Percentiles rank a stretch among this genome's conserved stretches.
Conservation (phyloP, 2,888 invertebrate species). For the Nemurella pictetii region DNA sequence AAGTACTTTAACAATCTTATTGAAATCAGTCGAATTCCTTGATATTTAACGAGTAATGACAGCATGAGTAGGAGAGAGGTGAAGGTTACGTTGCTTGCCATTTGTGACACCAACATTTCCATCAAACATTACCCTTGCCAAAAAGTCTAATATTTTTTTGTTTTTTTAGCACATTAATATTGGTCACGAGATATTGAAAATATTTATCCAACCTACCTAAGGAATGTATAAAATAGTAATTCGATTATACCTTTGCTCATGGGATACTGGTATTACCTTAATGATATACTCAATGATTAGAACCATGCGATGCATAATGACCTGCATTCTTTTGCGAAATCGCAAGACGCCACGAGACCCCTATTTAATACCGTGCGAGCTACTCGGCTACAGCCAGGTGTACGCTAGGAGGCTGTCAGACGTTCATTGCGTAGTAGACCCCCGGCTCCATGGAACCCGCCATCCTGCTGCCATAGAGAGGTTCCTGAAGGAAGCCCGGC, state of each 20-base stretch:
- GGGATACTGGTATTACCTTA: not conserved
- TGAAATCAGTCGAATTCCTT: not conserved
- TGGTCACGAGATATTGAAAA: not conserved
- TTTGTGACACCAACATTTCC: not conserved
- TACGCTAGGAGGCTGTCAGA: constrained; percentile 68
- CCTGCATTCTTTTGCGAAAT: not conserved
- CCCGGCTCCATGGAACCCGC: constrained; percentile 55
- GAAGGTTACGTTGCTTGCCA: not conserved
- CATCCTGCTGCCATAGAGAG: constrained; percentile 47
- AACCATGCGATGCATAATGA: not conserved
- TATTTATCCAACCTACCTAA: not conserved
- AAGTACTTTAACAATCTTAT: too few species aligned
- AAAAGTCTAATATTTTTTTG: not conserved
- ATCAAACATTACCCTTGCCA: not conserved
- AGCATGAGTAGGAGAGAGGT: too few species aligned
- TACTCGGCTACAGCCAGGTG: too few species aligned
- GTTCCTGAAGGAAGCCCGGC: constrained; percentile 48
- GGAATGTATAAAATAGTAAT: not conserved
- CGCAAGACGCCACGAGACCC: too few species aligned
- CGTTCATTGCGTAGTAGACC: constrained; percentile 83
- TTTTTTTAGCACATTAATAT: constrained; percentile 9
- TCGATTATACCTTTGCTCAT: not conserved
- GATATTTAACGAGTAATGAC: not conserved
- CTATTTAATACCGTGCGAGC: too few species aligned
- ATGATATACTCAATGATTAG: not conserved